Evolutionary conservation across 2,797 vertebrate species (phyloP).

Genomic region (Nannoperca obscura): DNA sequence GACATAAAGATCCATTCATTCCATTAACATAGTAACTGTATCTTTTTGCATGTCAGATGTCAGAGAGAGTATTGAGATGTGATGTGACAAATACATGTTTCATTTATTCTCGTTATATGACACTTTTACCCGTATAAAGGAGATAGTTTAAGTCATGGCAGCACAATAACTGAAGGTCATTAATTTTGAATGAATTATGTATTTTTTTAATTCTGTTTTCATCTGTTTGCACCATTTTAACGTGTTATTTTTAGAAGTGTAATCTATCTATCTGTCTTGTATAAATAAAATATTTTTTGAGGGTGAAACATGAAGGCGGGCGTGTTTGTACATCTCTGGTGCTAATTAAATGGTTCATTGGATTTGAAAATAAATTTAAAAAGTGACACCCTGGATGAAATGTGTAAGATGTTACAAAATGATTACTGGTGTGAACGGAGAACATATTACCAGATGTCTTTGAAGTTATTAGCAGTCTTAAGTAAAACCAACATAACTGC

Average conservation of each 20-base stretch:
- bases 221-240: background rate
- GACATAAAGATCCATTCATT: constrained; percentile 79
- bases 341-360: constrained; percentile 63
- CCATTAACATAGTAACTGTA: constrained; percentile 79
- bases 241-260: constrained; percentile 4
- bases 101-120: constrained; percentile 71
- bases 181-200: constrained; percentile 10
- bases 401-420: constrained; percentile 34
- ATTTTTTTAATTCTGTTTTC: constrained; percentile 22
- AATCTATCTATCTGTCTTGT: constrained; percentile 5
- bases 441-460: constrained; percentile 25
- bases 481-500: background rate
- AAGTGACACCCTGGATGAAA: constrained; percentile 24
- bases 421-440: constrained; percentile 28
- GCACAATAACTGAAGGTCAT: constrained; percentile 40
- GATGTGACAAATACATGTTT: constrained; percentile 71
- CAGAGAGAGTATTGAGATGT: constrained; percentile 67
- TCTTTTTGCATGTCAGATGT: constrained; percentile 81
- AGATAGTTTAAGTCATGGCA: constrained; percentile 9
- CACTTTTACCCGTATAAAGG: constrained; percentile 45
- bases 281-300: constrained; percentile 32
- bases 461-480: constrained; percentile 6
- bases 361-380: constrained; percentile 52
- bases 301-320: constrained; percentile 21
- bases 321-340: constrained; percentile 26